Evolutionary conservation across 1,140 invertebrate species (phyloP), one percentile per base, ranked within the genome.

Genomic region (Rhagoletis pomonella): DNA sequence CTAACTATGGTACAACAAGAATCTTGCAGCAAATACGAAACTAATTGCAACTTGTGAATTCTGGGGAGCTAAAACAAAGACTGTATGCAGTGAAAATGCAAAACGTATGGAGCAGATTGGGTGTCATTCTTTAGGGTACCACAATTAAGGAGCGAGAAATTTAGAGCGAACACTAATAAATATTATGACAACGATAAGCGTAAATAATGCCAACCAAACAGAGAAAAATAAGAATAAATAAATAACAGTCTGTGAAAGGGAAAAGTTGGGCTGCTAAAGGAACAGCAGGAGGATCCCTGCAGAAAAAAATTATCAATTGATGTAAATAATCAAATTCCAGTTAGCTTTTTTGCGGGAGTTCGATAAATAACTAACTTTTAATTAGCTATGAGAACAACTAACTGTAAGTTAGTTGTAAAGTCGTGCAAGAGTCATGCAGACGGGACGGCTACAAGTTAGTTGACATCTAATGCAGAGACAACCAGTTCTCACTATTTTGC

Each of bases 81-180:
- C 73, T 81, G 17, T 44, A n/a, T n/a, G n/a, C n/a, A n/a, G n/a
- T n/a, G n/a, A n/a, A n/a, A n/a, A n/a, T n/a, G 44, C 50, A 9
- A 19, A 29, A 42, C 73, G 29, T 10, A 42, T 67, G 42, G 1
- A 17, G 47, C 73, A 81, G 47, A 58, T 81, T 81, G 73, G 73
- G 55, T 12, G 73, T 47, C 14, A 81, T 81, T 58, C 73, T 81
- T 81, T 9, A 81, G 73, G n/a, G 73, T 19, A 81, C n/a, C 19
- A 81, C 29, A 81, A 81, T 81, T 47, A 55, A 55, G 17, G 42
- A 55, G 73, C 73, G 17, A 50, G 47, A 81, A 81, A 81, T 47
- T 81, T 81, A 81, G 55, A 47, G 50, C 73, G 55, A 81, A 81
- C 73, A 81, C 73, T 47, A 81, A 81, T 81, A 81, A 81, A 81